Evolutionary conservation across 2,113 vertebrate species (phyloP).

Genomic region (Neogale vison): DNA sequence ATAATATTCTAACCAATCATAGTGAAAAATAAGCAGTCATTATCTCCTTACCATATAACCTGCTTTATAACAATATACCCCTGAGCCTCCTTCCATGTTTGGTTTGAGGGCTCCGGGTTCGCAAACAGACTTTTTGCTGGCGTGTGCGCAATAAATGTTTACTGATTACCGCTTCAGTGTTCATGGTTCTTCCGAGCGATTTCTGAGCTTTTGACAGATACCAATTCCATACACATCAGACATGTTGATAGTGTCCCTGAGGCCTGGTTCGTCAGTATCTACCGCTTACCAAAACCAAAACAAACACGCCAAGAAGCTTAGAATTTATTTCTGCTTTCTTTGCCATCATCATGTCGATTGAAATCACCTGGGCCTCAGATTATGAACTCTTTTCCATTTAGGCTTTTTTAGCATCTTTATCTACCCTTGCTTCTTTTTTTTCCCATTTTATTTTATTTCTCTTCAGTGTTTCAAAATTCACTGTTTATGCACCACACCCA

Average conservation of each 20-base stretch:
- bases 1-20: not conserved
- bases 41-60: not conserved
- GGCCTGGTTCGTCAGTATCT: not conserved
- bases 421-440: not conserved
- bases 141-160: not conserved
- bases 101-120: not conserved
- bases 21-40: not conserved
- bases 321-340: not conserved
- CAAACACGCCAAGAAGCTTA: not conserved
- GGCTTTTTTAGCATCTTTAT: not conserved
- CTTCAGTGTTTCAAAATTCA: too few species aligned
- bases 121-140: not conserved
- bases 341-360: not conserved
- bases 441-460: too few species aligned
- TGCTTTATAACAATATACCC: not conserved
- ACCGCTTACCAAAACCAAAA: not conserved
- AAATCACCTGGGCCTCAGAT: not conserved
- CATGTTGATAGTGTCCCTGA: not conserved
- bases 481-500: too few species aligned
- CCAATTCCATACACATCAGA: not conserved
- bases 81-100: not conserved
- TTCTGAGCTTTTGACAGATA: not conserved
- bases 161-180: not conserved
- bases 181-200: not conserved
- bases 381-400: not conserved